A percentile compares a stretch with the other conserved stretches of the same genome.
phyloP scores from a whole-genome alignment of 2,113 vertebrate species.

The Xiphophorus couchianus region DNA sequence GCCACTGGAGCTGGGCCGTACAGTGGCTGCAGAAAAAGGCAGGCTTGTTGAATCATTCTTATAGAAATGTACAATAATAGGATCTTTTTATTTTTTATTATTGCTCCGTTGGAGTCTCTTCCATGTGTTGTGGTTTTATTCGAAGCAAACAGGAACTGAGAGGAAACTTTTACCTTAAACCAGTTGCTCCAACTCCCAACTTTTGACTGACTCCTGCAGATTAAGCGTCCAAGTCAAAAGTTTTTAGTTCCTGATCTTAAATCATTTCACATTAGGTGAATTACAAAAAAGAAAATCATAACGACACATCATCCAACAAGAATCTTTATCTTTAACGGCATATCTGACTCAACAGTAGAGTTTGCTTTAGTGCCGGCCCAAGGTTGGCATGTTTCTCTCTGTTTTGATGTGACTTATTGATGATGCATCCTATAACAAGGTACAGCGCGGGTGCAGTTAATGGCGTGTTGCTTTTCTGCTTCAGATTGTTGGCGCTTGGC shows the following conservation, averaged over 20 bases:
- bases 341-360: not conserved
- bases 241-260: not conserved
- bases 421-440: no score
- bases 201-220: not conserved
- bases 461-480: no score
- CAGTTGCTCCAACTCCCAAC: not conserved
- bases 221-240: not conserved
- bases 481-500: no score
- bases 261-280: not conserved
- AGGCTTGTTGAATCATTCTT: conserved; percentile 10
- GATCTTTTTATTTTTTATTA: not conserved
- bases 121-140: no score
- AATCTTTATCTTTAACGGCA: not conserved
- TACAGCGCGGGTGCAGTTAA: no score
- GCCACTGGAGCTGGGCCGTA: conserved; percentile 99
- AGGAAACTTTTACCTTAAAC: not conserved
- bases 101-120: not conserved
- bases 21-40: conserved; percentile 99
- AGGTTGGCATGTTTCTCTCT: no score
- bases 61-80: not conserved
- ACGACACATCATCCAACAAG: not conserved
- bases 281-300: no score
- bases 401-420: no score
- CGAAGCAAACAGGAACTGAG: no score
- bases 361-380: no score